These are phyloP conservation scores for Clarias magur DNA, from an alignment of 2,113 vertebrate genomes.

Conservation along the genomic window DNA sequence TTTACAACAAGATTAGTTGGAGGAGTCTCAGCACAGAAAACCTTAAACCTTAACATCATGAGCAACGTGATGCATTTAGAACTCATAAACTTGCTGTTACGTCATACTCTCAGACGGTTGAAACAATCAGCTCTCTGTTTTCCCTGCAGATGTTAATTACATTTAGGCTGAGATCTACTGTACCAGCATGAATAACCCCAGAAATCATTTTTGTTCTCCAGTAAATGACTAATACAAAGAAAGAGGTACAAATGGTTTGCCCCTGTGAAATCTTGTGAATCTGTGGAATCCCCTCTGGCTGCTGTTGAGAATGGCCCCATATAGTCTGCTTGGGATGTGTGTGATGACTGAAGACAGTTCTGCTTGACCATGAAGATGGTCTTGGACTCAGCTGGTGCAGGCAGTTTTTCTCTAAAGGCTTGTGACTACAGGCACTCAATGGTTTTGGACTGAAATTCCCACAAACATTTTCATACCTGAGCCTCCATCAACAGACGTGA, in stretches of 20 bases:
- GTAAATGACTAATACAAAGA: not conserved
- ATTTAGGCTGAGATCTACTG: not conserved
- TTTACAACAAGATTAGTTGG: not conserved
- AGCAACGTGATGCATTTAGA: not conserved
- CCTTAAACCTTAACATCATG: not conserved
- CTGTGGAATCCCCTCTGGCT: no score
- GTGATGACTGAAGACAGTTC: no score
- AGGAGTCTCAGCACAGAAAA: not conserved
- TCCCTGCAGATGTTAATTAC: not conserved
- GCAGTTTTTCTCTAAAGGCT: no score
- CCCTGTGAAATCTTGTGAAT: not conserved
- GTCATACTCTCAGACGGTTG: not conserved
- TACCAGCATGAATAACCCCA: not conserved
- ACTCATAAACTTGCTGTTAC: conserved; percentile 2
- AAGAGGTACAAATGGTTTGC: not conserved
- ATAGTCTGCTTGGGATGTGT: no score
- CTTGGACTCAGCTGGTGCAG: no score
- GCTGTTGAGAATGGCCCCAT: no score
- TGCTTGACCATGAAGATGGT: no score
- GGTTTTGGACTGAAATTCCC: no score
- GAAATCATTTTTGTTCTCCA: conserved; percentile 15
- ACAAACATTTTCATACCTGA: no score
- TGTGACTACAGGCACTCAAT: no score
- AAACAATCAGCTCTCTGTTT: not conserved
- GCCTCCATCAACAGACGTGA: no score